Evolutionary conservation across 1,140 invertebrate genomes (phyloP).

Genomic region (Drosophila busckii): DNA sequence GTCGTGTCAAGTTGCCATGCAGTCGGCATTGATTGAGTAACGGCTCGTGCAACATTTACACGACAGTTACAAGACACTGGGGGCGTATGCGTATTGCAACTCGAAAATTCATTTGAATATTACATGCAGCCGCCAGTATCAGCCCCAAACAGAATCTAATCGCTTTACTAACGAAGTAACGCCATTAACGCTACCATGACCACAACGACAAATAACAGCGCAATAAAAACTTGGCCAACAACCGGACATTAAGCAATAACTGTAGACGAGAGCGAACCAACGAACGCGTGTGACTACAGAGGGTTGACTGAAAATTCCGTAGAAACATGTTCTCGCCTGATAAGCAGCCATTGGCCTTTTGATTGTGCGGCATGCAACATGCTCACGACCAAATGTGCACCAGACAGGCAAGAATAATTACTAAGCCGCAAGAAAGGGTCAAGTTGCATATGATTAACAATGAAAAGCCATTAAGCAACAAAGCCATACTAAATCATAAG

Average conservation of each 20-base stretch:
- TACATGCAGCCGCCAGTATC: too few relatives aligned
- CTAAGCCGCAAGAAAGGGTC: too few relatives aligned
- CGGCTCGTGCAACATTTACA: constrained; percentile 3
- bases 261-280: neutral
- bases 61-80: constrained; percentile 12
- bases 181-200: constrained; percentile 60
- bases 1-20: constrained; percentile 50
- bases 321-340: constrained; percentile 78
- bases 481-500: too few relatives aligned
- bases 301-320: constrained; percentile 66
- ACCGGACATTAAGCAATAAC: constrained; percentile 51
- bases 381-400: constrained; percentile 63
- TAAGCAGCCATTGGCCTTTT: constrained; percentile 76
- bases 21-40: constrained; percentile 37
- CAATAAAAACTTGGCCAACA: constrained; percentile 62
- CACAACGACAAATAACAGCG: constrained; percentile 45
- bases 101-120: constrained; percentile 15
- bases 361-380: constrained; percentile 46
- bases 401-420: constrained; percentile 67
- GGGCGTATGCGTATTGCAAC: too few relatives aligned
- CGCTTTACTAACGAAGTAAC: constrained; percentile 71
- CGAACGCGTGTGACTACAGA: too few relatives aligned
- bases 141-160: constrained; percentile 49
- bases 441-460: too few relatives aligned
- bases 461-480: too few relatives aligned